Evolutionary conservation across 2,113 vertebrate genomes (phyloP).

Genomic region (Leucoraja erinaceus): DNA sequence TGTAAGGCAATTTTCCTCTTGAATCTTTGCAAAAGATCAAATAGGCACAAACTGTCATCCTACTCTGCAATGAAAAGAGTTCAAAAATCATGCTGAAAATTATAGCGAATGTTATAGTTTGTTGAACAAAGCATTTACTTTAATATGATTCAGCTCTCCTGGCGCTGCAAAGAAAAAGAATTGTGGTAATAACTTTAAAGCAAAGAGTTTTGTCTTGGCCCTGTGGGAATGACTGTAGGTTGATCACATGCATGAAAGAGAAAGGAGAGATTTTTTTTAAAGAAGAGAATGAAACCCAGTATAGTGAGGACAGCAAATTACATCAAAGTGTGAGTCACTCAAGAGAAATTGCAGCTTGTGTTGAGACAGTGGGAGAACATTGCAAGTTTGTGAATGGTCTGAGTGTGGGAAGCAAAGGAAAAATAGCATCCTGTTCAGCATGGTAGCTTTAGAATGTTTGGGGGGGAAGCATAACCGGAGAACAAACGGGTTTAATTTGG

Average conservation of each 20-base stretch:
- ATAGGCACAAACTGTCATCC: not conserved
- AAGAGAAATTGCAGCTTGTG: not conserved
- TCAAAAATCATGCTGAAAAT: not conserved
- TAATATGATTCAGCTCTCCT: not conserved
- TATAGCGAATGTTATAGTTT: not conserved
- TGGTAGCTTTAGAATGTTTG: constrained; percentile 26
- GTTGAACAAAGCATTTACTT: not conserved
- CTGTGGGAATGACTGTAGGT: not conserved
- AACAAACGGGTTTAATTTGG: not conserved
- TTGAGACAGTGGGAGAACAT: not conserved
- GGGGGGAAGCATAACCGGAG: not conserved
- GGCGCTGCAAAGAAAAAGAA: not conserved
- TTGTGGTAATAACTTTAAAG: not conserved
- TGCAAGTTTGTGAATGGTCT: not conserved
- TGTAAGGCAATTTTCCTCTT: not conserved
- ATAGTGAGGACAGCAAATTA: not conserved
- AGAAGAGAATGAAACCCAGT: not conserved
- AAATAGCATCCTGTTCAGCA: not conserved
- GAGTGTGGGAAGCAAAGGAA: constrained; percentile 7
- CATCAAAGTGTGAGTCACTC: not conserved
- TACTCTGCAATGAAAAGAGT: not conserved
- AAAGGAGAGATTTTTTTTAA: not conserved
- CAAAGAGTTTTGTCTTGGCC: not conserved
- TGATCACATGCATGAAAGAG: not conserved
- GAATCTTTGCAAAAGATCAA: not conserved